These are phyloP conservation scores for Neomicropteryx cornuta DNA, from an alignment of 1,140 invertebrate species.

Conservation along the genomic window DNA sequence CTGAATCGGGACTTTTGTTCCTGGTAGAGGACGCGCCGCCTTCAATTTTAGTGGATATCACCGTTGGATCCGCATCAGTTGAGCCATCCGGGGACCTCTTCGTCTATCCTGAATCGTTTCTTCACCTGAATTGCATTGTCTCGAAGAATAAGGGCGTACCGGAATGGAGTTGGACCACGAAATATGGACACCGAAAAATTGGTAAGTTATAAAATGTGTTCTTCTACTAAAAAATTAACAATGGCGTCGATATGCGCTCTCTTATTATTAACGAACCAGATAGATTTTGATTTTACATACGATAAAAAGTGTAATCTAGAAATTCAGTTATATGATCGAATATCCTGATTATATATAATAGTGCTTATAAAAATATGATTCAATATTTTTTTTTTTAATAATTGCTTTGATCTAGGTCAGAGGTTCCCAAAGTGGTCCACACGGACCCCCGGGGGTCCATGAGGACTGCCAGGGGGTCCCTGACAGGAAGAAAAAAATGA, in stretches of 20 bases:
- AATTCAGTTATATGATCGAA: too few species aligned
- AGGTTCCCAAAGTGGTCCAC: too few species aligned
- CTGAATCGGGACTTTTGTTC: constrained; percentile 15
- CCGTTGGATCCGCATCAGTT: constrained; percentile 67
- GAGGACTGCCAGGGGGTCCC: too few species aligned
- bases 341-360: too few species aligned
- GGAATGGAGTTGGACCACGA: constrained; percentile 82
- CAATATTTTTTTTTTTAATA: too few species aligned
- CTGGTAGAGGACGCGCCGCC: constrained; percentile 67
- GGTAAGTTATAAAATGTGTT: constrained; percentile 39
- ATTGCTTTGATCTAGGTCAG: too few species aligned
- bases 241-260: background rate
- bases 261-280: background rate
- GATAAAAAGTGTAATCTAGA: too few species aligned
- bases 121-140: constrained; percentile 76
- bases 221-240: background rate
- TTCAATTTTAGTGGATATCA: constrained; percentile 68
- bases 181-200: constrained; percentile 59
- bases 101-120: constrained; percentile 69
- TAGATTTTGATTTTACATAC: too few species aligned
- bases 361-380: too few species aligned
- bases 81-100: constrained; percentile 66
- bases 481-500: too few species aligned
- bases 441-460: too few species aligned
- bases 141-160: constrained; percentile 63